Evolutionary conservation across 1,140 invertebrate species (phyloP).

Genomic region (Metaphire vulgaris): DNA sequence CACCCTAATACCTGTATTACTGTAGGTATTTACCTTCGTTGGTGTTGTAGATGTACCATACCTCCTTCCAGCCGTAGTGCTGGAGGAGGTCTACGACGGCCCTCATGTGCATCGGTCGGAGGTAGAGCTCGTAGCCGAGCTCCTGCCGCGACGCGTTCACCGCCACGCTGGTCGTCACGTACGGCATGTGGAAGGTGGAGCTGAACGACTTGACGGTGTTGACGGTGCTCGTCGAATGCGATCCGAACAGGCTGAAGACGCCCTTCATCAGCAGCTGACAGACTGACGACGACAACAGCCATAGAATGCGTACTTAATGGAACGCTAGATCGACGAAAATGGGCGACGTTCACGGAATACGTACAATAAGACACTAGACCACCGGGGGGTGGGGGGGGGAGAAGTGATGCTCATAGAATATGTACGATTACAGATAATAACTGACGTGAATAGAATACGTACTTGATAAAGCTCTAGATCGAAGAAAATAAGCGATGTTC

Average conservation of each 20-base stretch:
- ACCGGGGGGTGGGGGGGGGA: too few relatives aligned
- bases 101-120: slow-evolving; percentile 83
- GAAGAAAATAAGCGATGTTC: too few relatives aligned
- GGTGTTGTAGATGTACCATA: slow-evolving; percentile 90
- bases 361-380: too few relatives aligned
- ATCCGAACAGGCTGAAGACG: slow-evolving; percentile 81
- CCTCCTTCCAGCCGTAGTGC: slow-evolving; percentile 82
- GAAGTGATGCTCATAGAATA: too few relatives aligned
- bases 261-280: slow-evolving; percentile 83
- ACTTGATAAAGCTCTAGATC: too few relatives aligned
- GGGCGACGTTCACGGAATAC: too few relatives aligned
- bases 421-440: too few relatives aligned
- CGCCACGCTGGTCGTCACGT: slow-evolving; percentile 59
- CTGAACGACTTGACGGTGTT: slow-evolving; percentile 90
- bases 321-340: too few relatives aligned
- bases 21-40: slow-evolving; percentile 77
- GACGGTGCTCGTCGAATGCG: slow-evolving; percentile 83
- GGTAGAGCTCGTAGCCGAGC: slow-evolving; percentile 42
- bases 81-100: slow-evolving; percentile 83
- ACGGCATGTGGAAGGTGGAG: slow-evolving; percentile 92
- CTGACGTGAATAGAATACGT: too few relatives aligned
- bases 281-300: too few relatives aligned
- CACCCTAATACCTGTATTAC: too few relatives aligned
- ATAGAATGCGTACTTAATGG: too few relatives aligned
- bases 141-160: slow-evolving; percentile 26